phyloP scores from a whole-genome alignment of 2,113 vertebrate species.

The Bubalus kerabau region DNA sequence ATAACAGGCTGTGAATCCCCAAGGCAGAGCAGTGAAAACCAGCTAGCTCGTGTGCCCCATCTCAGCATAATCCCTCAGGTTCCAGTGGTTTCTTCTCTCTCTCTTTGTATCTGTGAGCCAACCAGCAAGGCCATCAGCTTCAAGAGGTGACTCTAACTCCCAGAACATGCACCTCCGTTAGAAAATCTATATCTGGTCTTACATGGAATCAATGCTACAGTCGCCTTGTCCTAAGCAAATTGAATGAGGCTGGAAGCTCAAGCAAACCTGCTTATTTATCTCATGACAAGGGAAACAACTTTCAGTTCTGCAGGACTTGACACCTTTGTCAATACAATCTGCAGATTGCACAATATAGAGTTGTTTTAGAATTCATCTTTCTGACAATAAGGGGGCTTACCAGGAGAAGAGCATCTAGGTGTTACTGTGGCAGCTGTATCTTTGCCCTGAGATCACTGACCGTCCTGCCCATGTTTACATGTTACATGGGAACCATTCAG shows the following conservation, averaged over 20 bases:
- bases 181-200: constrained; percentile 78
- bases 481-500: neutral
- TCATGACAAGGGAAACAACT: constrained; percentile 77
- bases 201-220: constrained; percentile 76
- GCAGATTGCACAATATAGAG: constrained; percentile 72
- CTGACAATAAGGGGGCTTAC: constrained; percentile 74
- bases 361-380: constrained; percentile 83
- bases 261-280: constrained; percentile 78
- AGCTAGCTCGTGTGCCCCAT: accelerated
- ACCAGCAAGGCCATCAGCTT: neutral
- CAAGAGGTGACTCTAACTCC: constrained; percentile 57
- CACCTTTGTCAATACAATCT: constrained; percentile 84
- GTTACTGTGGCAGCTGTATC: neutral
- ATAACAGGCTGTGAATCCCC: neutral
- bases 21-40: neutral
- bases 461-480: neutral
- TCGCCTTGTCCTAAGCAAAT: constrained; percentile 81
- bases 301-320: constrained; percentile 74
- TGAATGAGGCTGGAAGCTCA: constrained; percentile 76
- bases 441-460: neutral
- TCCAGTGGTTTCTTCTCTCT: neutral
- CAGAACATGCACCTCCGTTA: constrained; percentile 39
- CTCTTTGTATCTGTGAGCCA: neutral
- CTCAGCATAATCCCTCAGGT: neutral
- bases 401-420: constrained; percentile 59